Evolutionary conservation across 1,140 invertebrate species (phyloP), one percentile per base, ranked within the genome.

Genomic region (Cydia splendana): DNA sequence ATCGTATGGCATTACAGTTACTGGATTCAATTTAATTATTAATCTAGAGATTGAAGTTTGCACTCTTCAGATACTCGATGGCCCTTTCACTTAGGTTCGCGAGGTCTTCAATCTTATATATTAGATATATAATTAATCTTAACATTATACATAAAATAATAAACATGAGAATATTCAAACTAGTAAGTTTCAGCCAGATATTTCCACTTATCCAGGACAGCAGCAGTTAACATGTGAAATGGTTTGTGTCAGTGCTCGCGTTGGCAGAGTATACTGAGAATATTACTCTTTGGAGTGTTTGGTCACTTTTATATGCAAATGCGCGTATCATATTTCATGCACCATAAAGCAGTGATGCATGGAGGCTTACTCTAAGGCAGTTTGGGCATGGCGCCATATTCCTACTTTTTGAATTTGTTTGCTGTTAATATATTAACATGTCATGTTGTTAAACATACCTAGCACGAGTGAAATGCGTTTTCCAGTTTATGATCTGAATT

Each of bases 371-470:
- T 77, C 48, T 57, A 28, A 65, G 38, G 65, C 30, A 28, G 34
- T 65, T 62, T 65, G 74, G 77, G 80, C 77, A 77, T 13, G 24
- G 30, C n/a, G 77, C 80, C 80, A 81, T 74, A 77, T 77, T 76
- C 34, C 74, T 65, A 77, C 75, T 80, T 80, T 78, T 78, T 38
- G 62, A 75, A 69, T 80, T 62, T 48, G 9, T 42, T 77, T 38
- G 57, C 48, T 67, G 42, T 71, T 69, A 75, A 77, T 77, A 77
- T 74, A 76, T 73, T 79, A 77, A 77, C 38, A 74, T 42, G 20
- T 10, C 65, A 67, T 24, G 20, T n/a, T 74, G 34, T 67, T 13
- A 42, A 65, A 48, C 20, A 48, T 53, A 24, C 24, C 2, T 24
- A 13, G 51, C 51, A 80, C 34, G 2, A 18, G n/a, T 18, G 34